Conservation (phyloP, 2,888 invertebrate genomes). For the Cephus runcator region DNA sequence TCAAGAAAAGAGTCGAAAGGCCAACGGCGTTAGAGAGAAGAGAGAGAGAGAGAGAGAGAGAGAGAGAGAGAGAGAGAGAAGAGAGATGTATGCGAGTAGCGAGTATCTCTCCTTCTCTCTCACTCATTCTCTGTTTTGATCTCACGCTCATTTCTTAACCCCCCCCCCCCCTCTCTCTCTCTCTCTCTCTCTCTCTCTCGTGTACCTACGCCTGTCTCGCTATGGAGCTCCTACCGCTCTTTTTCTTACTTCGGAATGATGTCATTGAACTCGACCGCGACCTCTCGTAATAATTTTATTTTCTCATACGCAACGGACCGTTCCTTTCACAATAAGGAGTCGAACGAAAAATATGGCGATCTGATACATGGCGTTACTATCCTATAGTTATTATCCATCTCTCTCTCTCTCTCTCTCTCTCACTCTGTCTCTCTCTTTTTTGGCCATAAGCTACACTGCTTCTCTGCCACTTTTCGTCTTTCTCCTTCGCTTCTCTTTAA, state of each 20-base stretch:
- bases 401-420: no score
- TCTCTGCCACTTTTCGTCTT: neutral
- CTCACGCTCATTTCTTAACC: no score
- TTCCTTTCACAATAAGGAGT: neutral
- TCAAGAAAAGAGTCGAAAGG: no score
- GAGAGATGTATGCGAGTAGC: no score
- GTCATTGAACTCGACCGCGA: conserved; percentile 40
- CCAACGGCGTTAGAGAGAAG: no score
- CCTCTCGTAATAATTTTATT: conserved; percentile 37
- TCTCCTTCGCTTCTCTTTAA: neutral
- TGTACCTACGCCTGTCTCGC: neutral
- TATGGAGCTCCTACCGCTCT: neutral
- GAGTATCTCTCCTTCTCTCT: no score
- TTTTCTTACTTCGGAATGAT: conserved; percentile 8
- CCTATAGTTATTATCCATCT: no score
- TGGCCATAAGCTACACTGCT: neutral
- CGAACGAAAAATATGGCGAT: conserved; percentile 2
- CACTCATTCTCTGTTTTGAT: no score
- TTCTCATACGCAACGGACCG: conserved; percentile 7
- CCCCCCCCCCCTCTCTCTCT: no score
- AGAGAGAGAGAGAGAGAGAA: no score
- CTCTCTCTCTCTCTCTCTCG: neutral
- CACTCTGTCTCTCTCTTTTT: neutral
- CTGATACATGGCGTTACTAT: no score
- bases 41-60: no score